phyloP scores from a whole-genome alignment of 2,888 invertebrate species.

The Agrochola circellaris region DNA sequence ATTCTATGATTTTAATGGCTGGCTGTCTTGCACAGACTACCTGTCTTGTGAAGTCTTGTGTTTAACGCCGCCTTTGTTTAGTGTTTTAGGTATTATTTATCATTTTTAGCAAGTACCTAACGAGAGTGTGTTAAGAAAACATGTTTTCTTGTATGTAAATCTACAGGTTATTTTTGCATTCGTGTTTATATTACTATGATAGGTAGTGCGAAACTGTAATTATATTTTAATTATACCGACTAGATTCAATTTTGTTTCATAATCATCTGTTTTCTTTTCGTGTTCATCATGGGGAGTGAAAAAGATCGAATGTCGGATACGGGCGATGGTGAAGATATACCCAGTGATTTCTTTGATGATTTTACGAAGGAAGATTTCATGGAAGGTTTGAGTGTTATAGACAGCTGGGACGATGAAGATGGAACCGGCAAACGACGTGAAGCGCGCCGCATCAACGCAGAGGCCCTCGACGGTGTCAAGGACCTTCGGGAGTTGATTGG shows the following conservation, averaged over 20 bases:
- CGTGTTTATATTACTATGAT: conserved; percentile 13
- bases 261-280: conserved; percentile 36
- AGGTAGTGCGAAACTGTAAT: conserved; percentile 14
- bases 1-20: too few relatives aligned
- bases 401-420: conserved; percentile 84
- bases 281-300: conserved; percentile 63
- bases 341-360: conserved; percentile 89
- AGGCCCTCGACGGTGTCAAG: conserved; percentile 75
- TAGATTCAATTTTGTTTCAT: conserved; percentile 31
- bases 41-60: neutral
- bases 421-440: conserved; percentile 38
- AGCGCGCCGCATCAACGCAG: conserved; percentile 68
- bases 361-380: conserved; percentile 87
- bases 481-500: conserved; percentile 81
- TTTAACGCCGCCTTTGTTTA: neutral
- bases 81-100: conserved; percentile 11
- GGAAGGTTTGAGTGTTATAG: conserved; percentile 87
- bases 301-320: conserved; percentile 69
- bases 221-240: neutral
- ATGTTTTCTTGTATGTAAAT: conserved; percentile 27
- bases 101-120: neutral
- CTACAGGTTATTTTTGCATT: conserved; percentile 19
- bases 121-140: neutral
- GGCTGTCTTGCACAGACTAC: too few relatives aligned
- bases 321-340: conserved; percentile 83